Evolutionary conservation across 2,888 invertebrate species (phyloP).

Genomic region (Polyommatus icarus): DNA sequence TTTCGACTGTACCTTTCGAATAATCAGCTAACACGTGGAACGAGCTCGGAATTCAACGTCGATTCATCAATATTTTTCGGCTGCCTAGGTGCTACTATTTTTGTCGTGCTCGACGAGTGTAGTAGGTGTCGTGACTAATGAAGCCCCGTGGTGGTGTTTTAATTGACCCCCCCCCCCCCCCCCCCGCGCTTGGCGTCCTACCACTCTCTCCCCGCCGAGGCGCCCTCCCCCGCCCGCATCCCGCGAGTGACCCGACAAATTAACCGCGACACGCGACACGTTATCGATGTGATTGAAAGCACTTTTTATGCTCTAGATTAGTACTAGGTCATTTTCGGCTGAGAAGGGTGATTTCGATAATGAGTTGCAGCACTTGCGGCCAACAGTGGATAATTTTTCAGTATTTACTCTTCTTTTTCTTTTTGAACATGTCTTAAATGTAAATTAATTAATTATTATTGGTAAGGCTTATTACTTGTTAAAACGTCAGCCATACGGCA

Average conservation of each 20-base stretch:
- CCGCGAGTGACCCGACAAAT: constrained; percentile 74
- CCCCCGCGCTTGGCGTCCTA: constrained; percentile 68
- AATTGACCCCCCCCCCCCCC: constrained; percentile 62
- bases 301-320: constrained; percentile 14
- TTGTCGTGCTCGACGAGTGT: constrained; percentile 28
- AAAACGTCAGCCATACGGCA: too few species aligned
- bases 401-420: too few species aligned
- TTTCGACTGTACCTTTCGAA: neutral
- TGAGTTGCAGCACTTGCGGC: neutral
- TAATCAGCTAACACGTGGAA: neutral
- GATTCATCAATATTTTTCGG: neutral
- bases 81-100: neutral
- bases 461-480: too few species aligned
- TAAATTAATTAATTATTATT: too few species aligned
- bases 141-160: constrained; percentile 67
- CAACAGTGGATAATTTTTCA: too few species aligned
- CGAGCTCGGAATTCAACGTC: neutral
- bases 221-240: constrained; percentile 57
- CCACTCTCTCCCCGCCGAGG: constrained; percentile 41
- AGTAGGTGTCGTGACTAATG: constrained; percentile 53
- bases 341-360: neutral
- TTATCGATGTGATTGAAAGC: constrained; percentile 37
- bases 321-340: neutral
- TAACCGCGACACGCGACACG: constrained; percentile 70
- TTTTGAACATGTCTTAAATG: too few species aligned